phyloP scores from a whole-genome alignment of 1,140 invertebrate species.

The Mizuhopecten yessoensis region DNA sequence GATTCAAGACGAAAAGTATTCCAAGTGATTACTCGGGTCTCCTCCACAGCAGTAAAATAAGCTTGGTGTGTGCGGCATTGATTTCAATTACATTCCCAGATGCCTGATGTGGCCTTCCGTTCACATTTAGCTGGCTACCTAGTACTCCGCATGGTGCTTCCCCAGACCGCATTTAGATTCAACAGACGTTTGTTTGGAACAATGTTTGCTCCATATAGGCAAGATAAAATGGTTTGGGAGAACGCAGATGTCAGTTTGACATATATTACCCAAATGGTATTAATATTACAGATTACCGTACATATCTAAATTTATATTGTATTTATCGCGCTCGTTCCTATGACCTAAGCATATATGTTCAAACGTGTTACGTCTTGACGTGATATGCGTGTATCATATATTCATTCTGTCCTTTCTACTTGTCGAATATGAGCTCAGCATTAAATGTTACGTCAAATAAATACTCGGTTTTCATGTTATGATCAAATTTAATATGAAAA shows the following conservation, averaged over 20 bases:
- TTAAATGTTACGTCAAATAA: too few species aligned
- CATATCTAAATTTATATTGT: background rate
- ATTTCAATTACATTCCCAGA: background rate
- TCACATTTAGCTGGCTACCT: background rate
- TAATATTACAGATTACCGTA: background rate
- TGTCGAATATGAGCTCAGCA: too few species aligned
- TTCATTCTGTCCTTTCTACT: too few species aligned
- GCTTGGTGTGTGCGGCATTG: background rate
- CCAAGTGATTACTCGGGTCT: background rate
- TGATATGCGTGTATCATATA: too few species aligned
- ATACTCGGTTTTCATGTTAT: too few species aligned
- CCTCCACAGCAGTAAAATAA: background rate
- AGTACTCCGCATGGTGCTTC: background rate
- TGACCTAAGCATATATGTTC: background rate
- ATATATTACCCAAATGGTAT: background rate
- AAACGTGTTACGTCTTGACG: background rate
- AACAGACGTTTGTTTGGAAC: background rate
- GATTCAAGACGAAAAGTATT: too few species aligned
- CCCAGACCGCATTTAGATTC: background rate
- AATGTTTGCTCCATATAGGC: background rate
- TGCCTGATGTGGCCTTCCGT: background rate
- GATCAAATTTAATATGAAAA: too few species aligned
- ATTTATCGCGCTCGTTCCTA: too few species aligned
- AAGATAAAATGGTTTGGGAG: background rate
- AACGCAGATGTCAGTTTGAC: background rate